phyloP scores from a whole-genome alignment of 2,797 vertebrate genomes.

The Numenius phaeopus region DNA sequence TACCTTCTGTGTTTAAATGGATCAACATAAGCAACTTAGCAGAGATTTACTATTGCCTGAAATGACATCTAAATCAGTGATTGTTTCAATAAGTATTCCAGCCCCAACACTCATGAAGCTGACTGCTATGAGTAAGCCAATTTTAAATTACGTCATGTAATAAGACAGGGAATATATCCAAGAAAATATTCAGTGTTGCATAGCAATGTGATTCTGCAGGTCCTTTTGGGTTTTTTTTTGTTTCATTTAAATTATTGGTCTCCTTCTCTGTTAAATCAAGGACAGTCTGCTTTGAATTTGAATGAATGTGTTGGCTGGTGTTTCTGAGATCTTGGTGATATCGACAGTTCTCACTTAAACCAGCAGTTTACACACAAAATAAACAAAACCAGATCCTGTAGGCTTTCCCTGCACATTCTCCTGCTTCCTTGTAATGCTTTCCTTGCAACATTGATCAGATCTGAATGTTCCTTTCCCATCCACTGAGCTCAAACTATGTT shows the following conservation, averaged over 20 bases:
- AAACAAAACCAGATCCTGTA: background rate
- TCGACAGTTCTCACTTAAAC: background rate
- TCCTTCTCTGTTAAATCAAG: background rate
- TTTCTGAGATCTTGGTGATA: background rate
- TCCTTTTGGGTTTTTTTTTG: background rate
- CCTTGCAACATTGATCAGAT: background rate
- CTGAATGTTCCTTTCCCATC: conserved; percentile 5
- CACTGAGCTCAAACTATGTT: background rate
- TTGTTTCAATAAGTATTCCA: background rate
- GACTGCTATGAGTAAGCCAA: background rate
- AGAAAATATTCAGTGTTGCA: background rate
- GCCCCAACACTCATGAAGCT: background rate
- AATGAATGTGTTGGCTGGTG: background rate
- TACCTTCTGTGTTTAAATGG: background rate
- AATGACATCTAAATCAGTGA: background rate
- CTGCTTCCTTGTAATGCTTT: background rate
- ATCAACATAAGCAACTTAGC: background rate
- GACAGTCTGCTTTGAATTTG: background rate
- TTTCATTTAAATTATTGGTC: background rate
- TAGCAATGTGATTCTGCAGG: background rate
- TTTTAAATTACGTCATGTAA: background rate
- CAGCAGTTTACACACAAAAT: background rate
- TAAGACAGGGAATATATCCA: background rate
- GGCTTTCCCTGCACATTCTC: background rate
- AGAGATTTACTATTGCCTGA: background rate